phyloP scores from a whole-genome alignment of 2,888 invertebrate species.

The Craniophora ligustri region DNA sequence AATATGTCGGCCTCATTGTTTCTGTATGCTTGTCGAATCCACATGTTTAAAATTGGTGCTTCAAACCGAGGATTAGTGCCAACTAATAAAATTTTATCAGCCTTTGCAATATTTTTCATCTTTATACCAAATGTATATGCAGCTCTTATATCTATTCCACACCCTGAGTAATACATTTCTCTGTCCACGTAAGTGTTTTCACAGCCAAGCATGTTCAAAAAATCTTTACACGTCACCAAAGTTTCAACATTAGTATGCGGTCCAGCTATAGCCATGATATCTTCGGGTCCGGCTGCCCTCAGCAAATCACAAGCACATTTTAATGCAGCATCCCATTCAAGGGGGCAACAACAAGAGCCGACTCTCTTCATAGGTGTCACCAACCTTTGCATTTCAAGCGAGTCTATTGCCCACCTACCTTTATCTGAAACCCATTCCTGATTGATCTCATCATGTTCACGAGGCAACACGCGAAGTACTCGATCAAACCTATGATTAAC shows the following conservation, averaged over 20 bases:
- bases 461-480: slow-evolving; percentile 76
- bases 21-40: slow-evolving; percentile 97
- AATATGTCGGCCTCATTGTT: slow-evolving; percentile 96
- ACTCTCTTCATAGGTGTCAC: slow-evolving; percentile 96
- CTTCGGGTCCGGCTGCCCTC: slow-evolving; percentile 88
- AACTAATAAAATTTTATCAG: slow-evolving; percentile 96
- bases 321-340: slow-evolving; percentile 98
- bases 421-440: slow-evolving; percentile 99
- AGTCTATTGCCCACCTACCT: slow-evolving; percentile 98
- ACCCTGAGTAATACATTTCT: slow-evolving; percentile 59
- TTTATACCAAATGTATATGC: slow-evolving; percentile 84
- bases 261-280: slow-evolving; percentile 79
- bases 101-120: slow-evolving; percentile 92
- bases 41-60: slow-evolving; percentile 97
- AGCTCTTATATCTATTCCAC: slow-evolving; percentile 70
- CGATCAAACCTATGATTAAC: slow-evolving; percentile 75
- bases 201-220: slow-evolving; percentile 75
- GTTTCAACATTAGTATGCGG: slow-evolving; percentile 80
- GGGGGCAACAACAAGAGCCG: slow-evolving; percentile 91
- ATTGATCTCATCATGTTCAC: slow-evolving; percentile 89
- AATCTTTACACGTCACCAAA: slow-evolving; percentile 78
- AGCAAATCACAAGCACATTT: slow-evolving; percentile 90
- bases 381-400: slow-evolving; percentile 97
- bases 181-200: slow-evolving; percentile 76
- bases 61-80: slow-evolving; percentile 99